Conservation (phyloP, 2,888 invertebrate genomes). For the Drosophila fungiperda region DNA sequence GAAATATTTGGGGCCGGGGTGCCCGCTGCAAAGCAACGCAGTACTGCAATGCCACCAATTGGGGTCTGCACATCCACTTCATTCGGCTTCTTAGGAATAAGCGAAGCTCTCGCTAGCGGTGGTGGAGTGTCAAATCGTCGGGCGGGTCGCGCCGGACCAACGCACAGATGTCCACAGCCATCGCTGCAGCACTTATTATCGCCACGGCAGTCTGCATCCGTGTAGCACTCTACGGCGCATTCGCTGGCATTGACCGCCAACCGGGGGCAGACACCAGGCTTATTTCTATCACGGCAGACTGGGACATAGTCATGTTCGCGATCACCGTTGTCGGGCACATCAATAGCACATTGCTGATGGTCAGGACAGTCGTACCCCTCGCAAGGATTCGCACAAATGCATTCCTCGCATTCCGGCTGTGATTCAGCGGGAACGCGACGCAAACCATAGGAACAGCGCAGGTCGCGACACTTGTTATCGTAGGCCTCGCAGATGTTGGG, state of each 20-base stretch:
- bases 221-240: slow-evolving; percentile 90
- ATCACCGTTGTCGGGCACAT: slow-evolving; percentile 83
- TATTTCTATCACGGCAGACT: slow-evolving; percentile 86
- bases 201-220: slow-evolving; percentile 93
- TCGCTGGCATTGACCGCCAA: slow-evolving; percentile 85
- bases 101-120: slow-evolving; percentile 78
- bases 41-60: slow-evolving; percentile 90
- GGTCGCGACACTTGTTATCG: slow-evolving; percentile 87
- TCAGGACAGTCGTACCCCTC: slow-evolving; percentile 87
- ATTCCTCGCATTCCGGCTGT: slow-evolving; percentile 89
- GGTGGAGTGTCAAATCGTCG: slow-evolving; percentile 84
- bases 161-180: slow-evolving; percentile 91
- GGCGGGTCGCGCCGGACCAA: slow-evolving; percentile 86
- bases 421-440: slow-evolving; percentile 87
- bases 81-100: slow-evolving; percentile 86
- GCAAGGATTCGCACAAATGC: slow-evolving; percentile 92
- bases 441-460: slow-evolving; percentile 91
- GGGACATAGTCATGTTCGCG: slow-evolving; percentile 76
- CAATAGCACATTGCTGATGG: slow-evolving; percentile 89
- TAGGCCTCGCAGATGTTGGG: slow-evolving; percentile 87
- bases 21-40: slow-evolving; percentile 91
- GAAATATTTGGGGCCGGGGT: slow-evolving; percentile 91
- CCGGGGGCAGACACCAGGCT: slow-evolving; percentile 89
- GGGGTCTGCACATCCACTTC: slow-evolving; percentile 88
- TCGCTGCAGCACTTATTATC: slow-evolving; percentile 93